phyloP scores from a whole-genome alignment of 2,797 vertebrate species.

The Myripristis jacobus region DNA sequence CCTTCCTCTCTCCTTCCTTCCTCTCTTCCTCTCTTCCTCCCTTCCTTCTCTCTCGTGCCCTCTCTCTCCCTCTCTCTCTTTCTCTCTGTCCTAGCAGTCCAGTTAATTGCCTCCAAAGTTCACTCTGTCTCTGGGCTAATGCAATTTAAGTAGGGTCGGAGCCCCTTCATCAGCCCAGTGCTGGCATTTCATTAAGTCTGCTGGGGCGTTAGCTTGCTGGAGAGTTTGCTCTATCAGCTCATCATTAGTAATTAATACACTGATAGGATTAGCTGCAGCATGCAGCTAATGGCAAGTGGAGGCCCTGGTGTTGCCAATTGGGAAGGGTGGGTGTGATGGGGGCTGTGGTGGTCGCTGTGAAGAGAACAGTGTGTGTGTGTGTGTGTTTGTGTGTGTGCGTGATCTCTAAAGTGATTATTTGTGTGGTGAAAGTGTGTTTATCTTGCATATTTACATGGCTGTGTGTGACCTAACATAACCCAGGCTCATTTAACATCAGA shows the following conservation, averaged over 20 bases:
- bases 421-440: slow-evolving; percentile 13
- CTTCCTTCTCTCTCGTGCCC: slow-evolving; percentile 41
- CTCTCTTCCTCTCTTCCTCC: slow-evolving; percentile 22
- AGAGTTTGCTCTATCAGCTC: slow-evolving; percentile 81
- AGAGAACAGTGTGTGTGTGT: slow-evolving; percentile 31
- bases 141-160: slow-evolving; percentile 89
- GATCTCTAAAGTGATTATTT: slow-evolving; percentile 21
- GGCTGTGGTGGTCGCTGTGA: slow-evolving; percentile 49
- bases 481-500: neutral
- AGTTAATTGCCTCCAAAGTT: slow-evolving; percentile 95
- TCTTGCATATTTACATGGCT: slow-evolving; percentile 4
- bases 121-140: slow-evolving; percentile 88
- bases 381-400: neutral
- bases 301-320: slow-evolving; percentile 55
- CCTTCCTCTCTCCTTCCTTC: slow-evolving; percentile 45
- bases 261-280: slow-evolving; percentile 77
- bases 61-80: slow-evolving; percentile 43
- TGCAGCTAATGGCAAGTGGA: slow-evolving; percentile 60
- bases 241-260: slow-evolving; percentile 91
- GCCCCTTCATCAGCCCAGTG: slow-evolving; percentile 88
- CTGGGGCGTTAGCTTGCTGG: slow-evolving; percentile 70
- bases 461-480: neutral
- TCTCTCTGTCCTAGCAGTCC: slow-evolving; percentile 58
- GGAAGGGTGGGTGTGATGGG: slow-evolving; percentile 31
- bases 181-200: slow-evolving; percentile 92